These are phyloP conservation scores for Oryzias curvinotus DNA, from an alignment of 2,113 vertebrate species.

Conservation along the genomic window DNA sequence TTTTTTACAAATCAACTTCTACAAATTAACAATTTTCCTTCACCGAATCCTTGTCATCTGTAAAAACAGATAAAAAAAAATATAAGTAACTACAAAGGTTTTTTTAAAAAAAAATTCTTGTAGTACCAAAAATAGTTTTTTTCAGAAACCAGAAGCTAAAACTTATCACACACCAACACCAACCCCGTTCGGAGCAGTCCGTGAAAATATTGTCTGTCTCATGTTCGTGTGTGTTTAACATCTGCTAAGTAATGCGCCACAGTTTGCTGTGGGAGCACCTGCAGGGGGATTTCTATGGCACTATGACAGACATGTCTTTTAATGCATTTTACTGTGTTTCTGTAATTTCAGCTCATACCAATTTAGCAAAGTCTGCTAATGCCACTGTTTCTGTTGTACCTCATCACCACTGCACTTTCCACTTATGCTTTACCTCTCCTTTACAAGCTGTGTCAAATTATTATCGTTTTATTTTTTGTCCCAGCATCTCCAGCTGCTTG, in stretches of 20 bases:
- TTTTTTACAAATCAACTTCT: too few relatives aligned
- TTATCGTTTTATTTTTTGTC: neutral
- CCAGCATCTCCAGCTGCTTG: constrained; percentile 1
- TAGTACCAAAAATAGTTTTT: too few relatives aligned
- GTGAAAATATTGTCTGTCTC: too few relatives aligned
- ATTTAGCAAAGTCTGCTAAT: neutral
- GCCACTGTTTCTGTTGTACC: neutral
- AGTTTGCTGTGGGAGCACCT: constrained; percentile 21
- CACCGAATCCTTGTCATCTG: too few relatives aligned
- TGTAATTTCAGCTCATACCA: neutral
- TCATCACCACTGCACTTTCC: neutral
- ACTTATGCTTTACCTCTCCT: neutral
- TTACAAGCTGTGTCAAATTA: constrained; percentile 1
- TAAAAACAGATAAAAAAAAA: too few relatives aligned
- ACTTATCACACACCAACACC: too few relatives aligned
- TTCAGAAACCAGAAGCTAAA: too few relatives aligned
- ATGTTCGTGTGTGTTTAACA: constrained; percentile 8
- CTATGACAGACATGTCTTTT: constrained; percentile 3
- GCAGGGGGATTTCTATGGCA: constrained; percentile 12
- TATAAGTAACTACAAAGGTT: too few relatives aligned
- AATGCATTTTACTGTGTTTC: neutral
- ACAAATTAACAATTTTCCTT: too few relatives aligned
- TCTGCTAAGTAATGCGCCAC: constrained; percentile 16
- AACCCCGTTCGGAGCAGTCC: too few relatives aligned
- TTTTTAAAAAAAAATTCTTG: too few relatives aligned